Conservation (phyloP, 2,113 vertebrate genomes). For the Chaetodon auriga region DNA sequence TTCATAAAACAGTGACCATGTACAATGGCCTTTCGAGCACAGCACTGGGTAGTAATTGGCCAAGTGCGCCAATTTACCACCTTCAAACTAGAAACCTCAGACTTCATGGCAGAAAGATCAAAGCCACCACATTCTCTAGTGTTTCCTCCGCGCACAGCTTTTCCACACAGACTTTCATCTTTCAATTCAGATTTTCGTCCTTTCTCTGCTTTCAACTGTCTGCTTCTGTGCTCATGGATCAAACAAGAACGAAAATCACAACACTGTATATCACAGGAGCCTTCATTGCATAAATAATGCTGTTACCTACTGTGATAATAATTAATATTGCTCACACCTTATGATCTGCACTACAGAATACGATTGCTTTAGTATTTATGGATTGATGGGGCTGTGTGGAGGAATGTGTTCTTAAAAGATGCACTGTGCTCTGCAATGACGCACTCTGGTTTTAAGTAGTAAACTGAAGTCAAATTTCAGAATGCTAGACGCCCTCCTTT, state of each 20-base stretch:
- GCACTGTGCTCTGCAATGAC: neutral
- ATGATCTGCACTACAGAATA: constrained; percentile 19
- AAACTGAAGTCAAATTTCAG: neutral
- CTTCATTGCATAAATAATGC: constrained; percentile 63
- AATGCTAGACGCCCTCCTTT: neutral
- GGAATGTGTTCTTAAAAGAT: neutral
- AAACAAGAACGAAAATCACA: constrained; percentile 53
- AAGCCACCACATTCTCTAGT: constrained; percentile 66
- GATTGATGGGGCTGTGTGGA: neutral
- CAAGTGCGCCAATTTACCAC: constrained; percentile 64
- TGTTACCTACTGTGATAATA: constrained; percentile 49
- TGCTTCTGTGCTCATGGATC: constrained; percentile 47
- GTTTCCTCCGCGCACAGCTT: constrained; percentile 57
- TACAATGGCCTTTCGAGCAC: constrained; percentile 32
- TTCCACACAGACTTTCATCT: constrained; percentile 75
- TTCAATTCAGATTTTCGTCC: constrained; percentile 54
- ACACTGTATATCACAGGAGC: constrained; percentile 35
- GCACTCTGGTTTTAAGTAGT: neutral
- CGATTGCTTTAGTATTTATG: neutral
- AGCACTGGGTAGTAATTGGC: constrained; percentile 61
- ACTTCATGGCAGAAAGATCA: constrained; percentile 77
- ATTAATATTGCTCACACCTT: constrained; percentile 41
- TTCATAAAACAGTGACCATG: constrained; percentile 37
- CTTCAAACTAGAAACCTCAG: constrained; percentile 65
- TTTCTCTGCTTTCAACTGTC: constrained; percentile 62